Evolutionary conservation across 2,797 vertebrate genomes (phyloP).

Genomic region (Sternarchorhynchus goeldii): DNA sequence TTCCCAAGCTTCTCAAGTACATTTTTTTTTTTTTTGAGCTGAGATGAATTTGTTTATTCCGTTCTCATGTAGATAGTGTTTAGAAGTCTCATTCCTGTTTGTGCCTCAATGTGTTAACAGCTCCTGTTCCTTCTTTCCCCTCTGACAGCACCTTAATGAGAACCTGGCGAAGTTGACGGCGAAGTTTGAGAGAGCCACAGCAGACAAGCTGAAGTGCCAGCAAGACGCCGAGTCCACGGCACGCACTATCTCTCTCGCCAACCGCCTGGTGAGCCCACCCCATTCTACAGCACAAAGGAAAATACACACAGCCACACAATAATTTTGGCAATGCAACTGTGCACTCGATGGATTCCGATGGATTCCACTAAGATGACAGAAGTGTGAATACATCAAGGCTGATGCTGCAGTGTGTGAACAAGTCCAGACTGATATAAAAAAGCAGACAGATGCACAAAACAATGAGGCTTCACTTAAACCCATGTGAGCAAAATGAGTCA

Average conservation of each 20-base stretch:
- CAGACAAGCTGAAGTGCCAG: conserved; percentile 91
- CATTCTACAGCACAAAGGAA: not conserved
- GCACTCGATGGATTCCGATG: no score
- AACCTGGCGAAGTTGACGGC: conserved; percentile 89
- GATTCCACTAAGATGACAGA: conserved; percentile 22
- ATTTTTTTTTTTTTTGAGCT: conserved; percentile 53
- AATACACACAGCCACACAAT: conserved; percentile 25
- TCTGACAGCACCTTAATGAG: conserved; percentile 84
- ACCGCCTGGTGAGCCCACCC: conserved; percentile 85
- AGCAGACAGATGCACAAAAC: conserved; percentile 8
- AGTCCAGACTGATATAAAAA: conserved; percentile 30
- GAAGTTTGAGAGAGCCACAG: conserved; percentile 91
- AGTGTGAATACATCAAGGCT: conserved; percentile 30
- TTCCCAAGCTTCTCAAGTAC: conserved; percentile 48
- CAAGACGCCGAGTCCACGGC: conserved; percentile 89
- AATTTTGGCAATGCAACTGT: conserved; percentile 19
- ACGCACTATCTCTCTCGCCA: conserved; percentile 87
- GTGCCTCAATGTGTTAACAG: conserved; percentile 14
- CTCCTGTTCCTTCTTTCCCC: conserved; percentile 33
- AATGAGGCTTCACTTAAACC: conserved; percentile 16
- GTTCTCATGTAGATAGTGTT: conserved; percentile 39
- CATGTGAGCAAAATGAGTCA: conserved; percentile 4
- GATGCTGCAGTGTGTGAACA: conserved; percentile 34
- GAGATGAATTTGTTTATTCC: conserved; percentile 56
- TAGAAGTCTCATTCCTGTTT: conserved; percentile 51